Conservation (phyloP, 1,140 invertebrate species). For the Paralvinella palmiformis region DNA sequence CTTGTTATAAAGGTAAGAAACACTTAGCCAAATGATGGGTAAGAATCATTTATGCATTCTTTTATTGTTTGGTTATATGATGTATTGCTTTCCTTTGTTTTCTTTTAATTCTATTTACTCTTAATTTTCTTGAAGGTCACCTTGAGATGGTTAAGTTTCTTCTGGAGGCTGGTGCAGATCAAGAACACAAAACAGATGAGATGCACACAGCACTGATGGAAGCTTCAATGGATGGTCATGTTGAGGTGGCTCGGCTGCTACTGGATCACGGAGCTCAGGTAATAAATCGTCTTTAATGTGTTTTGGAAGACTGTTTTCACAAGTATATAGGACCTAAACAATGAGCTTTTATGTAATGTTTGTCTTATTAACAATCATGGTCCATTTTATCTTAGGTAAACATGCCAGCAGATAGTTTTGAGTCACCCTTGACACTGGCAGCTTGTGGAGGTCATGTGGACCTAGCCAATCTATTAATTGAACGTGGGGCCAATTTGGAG, state of each 20-base stretch:
- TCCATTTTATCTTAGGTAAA: conserved; percentile 64
- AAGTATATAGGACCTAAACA: background rate
- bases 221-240: conserved; percentile 98
- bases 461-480: conserved; percentile 82
- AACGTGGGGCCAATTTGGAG: conserved; percentile 96
- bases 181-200: conserved; percentile 98
- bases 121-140: conserved; percentile 56
- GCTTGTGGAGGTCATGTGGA: conserved; percentile 98
- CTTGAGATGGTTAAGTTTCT: conserved; percentile 75
- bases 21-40: no score
- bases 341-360: background rate
- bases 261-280: conserved; percentile 73
- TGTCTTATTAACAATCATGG: background rate
- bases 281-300: no score
- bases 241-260: conserved; percentile 53
- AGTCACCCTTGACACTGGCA: conserved; percentile 93
- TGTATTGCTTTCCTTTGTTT: background rate
- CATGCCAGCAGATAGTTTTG: conserved; percentile 99
- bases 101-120: background rate
- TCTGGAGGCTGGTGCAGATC: conserved; percentile 49
- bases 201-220: conserved; percentile 99
- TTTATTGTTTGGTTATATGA: background rate
- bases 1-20: conserved; percentile 81
- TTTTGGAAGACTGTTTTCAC: background rate
- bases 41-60: background rate